Evolutionary conservation across 1,140 invertebrate species (phyloP).

Genomic region (Pseudoatta argentina): DNA sequence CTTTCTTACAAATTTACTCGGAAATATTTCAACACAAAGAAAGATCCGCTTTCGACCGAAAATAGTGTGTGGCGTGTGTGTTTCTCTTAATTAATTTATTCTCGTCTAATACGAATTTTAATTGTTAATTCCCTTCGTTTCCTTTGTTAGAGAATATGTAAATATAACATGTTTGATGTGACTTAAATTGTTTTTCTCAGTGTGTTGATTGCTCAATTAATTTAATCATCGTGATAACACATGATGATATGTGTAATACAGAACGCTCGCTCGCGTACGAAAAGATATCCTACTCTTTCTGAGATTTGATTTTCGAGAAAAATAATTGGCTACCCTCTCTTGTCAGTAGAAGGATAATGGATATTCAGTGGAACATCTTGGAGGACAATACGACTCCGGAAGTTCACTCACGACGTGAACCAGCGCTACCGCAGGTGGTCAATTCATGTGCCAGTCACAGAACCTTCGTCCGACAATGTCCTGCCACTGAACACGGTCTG

Average conservation of each 20-base stretch:
- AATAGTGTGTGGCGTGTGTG: too few relatives aligned
- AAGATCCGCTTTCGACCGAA: too few relatives aligned
- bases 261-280: background rate
- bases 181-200: too few relatives aligned
- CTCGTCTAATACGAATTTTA: too few relatives aligned
- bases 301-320: slow-evolving; percentile 35
- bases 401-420: slow-evolving; percentile 22
- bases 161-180: too few relatives aligned
- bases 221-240: background rate
- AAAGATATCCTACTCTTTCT: background rate
- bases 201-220: too few relatives aligned
- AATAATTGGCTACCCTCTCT: slow-evolving; percentile 8
- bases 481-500: background rate
- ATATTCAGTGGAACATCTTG: slow-evolving; percentile 22
- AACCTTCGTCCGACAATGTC: slow-evolving; percentile 30
- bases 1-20: background rate
- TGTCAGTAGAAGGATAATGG: slow-evolving; percentile 27
- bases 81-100: too few relatives aligned
- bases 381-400: slow-evolving; percentile 21
- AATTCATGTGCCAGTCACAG: slow-evolving; percentile 66
- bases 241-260: background rate
- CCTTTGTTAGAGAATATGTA: too few relatives aligned
- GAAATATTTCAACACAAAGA: too few relatives aligned
- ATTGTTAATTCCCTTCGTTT: too few relatives aligned
- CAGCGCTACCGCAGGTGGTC: slow-evolving; percentile 43